phyloP scores from a whole-genome alignment of 2,113 vertebrate species.

The Brachyhypopomus gauderio region DNA sequence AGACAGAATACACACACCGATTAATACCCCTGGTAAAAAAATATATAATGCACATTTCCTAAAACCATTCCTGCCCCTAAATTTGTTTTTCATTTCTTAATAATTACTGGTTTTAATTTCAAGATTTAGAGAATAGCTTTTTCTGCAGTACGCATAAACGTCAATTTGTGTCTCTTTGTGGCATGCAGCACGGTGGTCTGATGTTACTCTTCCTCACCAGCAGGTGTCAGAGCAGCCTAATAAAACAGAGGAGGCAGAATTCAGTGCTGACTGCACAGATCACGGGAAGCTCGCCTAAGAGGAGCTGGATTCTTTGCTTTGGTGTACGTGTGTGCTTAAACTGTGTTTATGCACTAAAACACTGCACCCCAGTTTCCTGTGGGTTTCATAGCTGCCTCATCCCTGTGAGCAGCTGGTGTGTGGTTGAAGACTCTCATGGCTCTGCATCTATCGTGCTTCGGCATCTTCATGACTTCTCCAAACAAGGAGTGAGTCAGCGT shows the following conservation, averaged over 20 bases:
- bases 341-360: neutral
- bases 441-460: neutral
- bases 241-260: neutral
- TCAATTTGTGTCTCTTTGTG: too few relatives aligned
- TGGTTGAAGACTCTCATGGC: neutral
- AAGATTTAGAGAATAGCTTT: too few relatives aligned
- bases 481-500: conserved; percentile 50
- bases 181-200: neutral
- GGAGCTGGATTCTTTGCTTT: neutral
- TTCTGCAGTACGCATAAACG: too few relatives aligned
- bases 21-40: too few relatives aligned
- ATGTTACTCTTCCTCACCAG: conserved; percentile 34
- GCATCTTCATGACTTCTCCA: neutral
- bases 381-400: neutral
- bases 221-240: conserved; percentile 41
- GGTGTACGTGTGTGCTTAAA: neutral
- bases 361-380: neutral
- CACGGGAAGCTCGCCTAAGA: conserved; percentile 1
- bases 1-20: too few relatives aligned
- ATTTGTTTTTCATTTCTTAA: too few relatives aligned
- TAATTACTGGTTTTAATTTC: too few relatives aligned
- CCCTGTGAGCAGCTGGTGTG: neutral
- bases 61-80: too few relatives aligned
- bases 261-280: neutral
- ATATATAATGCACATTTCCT: too few relatives aligned